Conservation (phyloP, 1,140 invertebrate species). For the Cotesia vestalis region DNA sequence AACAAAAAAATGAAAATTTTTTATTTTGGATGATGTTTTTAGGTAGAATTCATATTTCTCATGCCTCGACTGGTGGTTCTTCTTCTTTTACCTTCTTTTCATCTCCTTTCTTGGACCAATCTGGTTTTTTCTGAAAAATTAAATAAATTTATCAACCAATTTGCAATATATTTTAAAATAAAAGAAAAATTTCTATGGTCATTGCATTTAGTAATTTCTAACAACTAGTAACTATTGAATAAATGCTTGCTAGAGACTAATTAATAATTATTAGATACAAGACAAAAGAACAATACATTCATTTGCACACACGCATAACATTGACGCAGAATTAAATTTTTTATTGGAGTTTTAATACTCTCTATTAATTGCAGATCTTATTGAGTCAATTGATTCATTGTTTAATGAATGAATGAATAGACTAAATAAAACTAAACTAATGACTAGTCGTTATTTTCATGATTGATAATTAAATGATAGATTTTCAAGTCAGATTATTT, state of each 20-base stretch:
- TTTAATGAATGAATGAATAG: background rate
- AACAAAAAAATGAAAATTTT: background rate
- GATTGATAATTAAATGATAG: background rate
- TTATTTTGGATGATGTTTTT: background rate
- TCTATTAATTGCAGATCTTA: background rate
- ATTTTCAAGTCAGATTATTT: constrained; percentile 13
- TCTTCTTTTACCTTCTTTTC: constrained; percentile 89
- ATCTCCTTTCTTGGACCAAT: constrained; percentile 90
- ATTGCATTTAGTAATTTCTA: background rate
- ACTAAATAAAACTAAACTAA: background rate
- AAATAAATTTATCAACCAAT: constrained; percentile 30
- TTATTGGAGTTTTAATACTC: constrained; percentile 10
- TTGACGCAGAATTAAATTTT: background rate
- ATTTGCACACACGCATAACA: constrained; percentile 1
- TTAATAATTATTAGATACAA: constrained; percentile 2
- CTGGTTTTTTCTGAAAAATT: constrained; percentile 84
- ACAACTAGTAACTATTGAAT: background rate
- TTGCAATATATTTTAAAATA: background rate
- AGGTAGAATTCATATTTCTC: constrained; percentile 58
- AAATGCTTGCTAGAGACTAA: background rate
- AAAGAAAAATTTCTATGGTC: background rate
- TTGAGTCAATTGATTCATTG: background rate
- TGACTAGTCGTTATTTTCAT: constrained; percentile 7
- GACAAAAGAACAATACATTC: background rate
- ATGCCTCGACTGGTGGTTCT: constrained; percentile 83